Evolutionary conservation across 92 coral and sea anemone species (phyloP), one percentile per base, ranked within the genome.

Genomic region (Porites rus): DNA sequence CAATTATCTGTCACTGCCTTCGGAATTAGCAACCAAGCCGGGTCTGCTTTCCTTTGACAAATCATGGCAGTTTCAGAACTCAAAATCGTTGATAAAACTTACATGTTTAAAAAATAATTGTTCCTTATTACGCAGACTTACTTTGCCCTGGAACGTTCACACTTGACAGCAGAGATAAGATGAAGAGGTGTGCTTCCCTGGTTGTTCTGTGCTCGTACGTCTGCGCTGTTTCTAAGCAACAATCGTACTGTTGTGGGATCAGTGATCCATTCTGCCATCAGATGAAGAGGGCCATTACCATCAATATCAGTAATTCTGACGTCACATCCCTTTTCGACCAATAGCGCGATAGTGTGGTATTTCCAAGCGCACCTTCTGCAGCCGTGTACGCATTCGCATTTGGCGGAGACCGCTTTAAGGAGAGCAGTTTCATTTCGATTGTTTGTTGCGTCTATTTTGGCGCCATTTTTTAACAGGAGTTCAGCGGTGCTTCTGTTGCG

Each of bases 291-390:
- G 24, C 90, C 81, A 84, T 94, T 94, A 3, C 98, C 94, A 51
- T 92, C 90, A 38, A 83, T 66, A 83, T 94, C 98, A 51, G 92
- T 65, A 12, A 70, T 77, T n/a, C 71, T 73, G n/a, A 89, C 86
- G 84, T 92, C 85, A 79, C 98, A 87, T 2, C 90, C 87, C 38
- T 77, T 89, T 69, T 92, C 95, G 31, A 94, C 80, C 74, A 94
- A 78, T 64, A 94, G 59, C 78, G 93, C 92, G 7, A 94, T 95
- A 14, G 94, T 88, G 74, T 94, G 93, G 88, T 89, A 92, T 76
- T 94, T 94, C 98, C 98, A 94, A 6, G 88, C 88, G 76, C 98
- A 94, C 65, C 86, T 89, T 82, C 95, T 86, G 53, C 98, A 94
- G 79, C 98, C 98, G 69, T 90, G 95, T 1, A 91, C 92, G 72